phyloP scores from a whole-genome alignment of 2,888 invertebrate genomes.

The Microctonus brassicae region DNA sequence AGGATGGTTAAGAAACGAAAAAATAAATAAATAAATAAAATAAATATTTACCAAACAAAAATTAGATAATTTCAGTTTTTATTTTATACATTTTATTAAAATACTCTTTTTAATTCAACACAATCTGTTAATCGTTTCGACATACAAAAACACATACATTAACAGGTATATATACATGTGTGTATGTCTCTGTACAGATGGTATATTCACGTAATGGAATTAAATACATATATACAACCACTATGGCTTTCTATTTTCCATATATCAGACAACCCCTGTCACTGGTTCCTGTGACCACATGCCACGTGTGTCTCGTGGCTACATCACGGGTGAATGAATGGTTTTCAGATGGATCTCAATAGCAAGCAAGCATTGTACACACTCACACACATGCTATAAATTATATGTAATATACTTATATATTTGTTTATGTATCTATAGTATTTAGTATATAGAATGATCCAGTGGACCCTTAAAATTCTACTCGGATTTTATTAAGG shows the following conservation, averaged over 20 bases:
- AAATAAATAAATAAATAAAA: too few species aligned
- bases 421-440: too few species aligned
- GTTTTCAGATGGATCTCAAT: slow-evolving; percentile 28
- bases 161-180: too few species aligned
- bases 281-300: slow-evolving; percentile 11
- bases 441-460: too few species aligned
- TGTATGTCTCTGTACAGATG: too few species aligned
- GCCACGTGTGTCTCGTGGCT: slow-evolving; percentile 17
- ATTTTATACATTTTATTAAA: not conserved
- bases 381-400: slow-evolving; percentile 10
- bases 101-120: not conserved
- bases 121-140: not conserved
- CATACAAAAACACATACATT: not conserved
- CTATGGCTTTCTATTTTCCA: slow-evolving; percentile 34
- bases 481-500: too few species aligned
- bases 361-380: not conserved
- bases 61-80: not conserved
- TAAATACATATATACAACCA: slow-evolving; percentile 37
- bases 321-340: slow-evolving; percentile 32
- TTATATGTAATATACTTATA: too few species aligned
- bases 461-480: too few species aligned
- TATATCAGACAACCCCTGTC: slow-evolving; percentile 17
- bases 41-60: too few species aligned
- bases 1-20: not conserved
- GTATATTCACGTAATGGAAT: slow-evolving; percentile 42